Conservation (phyloP, 1,140 invertebrate genomes). For the Brachionus asplanchnoidis region DNA sequence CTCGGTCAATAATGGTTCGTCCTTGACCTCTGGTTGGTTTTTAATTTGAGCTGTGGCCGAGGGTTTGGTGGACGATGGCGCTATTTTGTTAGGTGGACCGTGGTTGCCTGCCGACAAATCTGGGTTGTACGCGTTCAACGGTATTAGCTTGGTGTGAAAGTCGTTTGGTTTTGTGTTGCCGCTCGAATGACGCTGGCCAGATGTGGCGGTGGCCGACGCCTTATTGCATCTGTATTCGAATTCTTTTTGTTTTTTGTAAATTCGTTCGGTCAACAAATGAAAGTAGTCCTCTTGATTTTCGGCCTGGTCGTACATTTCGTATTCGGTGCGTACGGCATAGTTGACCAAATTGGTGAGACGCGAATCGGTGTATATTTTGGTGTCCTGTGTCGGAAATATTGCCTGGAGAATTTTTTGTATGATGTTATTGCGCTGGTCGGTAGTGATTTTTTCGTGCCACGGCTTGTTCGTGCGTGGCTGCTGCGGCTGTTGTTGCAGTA, state of each 20-base stretch:
- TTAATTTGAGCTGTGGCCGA: background rate
- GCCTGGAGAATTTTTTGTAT: conserved; percentile 85
- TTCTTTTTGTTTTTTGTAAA: conserved; percentile 99
- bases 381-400: conserved; percentile 42
- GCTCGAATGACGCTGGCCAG: background rate
- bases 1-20: background rate
- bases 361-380: conserved; percentile 72
- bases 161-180: background rate
- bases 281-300: conserved; percentile 93
- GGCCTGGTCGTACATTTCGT: conserved; percentile 98
- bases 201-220: background rate
- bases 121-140: conserved; percentile 31
- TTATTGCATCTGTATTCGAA: conserved; percentile 72
- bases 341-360: conserved; percentile 94
- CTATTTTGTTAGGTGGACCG: conserved; percentile 34
- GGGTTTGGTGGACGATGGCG: background rate
- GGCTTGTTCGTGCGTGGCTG: conserved; percentile 68
- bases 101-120: conserved; percentile 33
- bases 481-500: conserved; percentile 60
- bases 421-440: conserved; percentile 92
- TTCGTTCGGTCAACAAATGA: conserved; percentile 94
- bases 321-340: conserved; percentile 96
- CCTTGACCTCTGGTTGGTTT: conserved; percentile 38
- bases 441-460: conserved; percentile 93
- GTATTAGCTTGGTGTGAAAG: conserved; percentile 23